These are phyloP conservation scores for Sitta europaea DNA, from an alignment of 2,113 vertebrate genomes.

Conservation along the genomic window DNA sequence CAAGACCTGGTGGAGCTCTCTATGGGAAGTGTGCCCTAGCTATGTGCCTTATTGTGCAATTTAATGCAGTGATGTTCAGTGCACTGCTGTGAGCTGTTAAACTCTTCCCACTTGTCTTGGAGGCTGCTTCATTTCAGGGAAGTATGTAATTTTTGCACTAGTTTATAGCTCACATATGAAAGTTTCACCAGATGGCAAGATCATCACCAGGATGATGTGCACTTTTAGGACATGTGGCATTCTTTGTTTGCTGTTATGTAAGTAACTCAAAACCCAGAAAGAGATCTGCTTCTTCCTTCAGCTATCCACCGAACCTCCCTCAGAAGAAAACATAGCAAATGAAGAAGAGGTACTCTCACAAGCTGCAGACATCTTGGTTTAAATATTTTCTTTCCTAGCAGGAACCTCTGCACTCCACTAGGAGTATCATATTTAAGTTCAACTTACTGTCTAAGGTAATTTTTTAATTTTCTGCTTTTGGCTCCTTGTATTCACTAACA, in stretches of 20 bases:
- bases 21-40: neutral
- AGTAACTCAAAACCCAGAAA: neutral
- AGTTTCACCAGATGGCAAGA: slow-evolving; percentile 12
- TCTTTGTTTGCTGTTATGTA: neutral
- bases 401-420: neutral
- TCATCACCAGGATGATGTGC: neutral
- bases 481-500: neutral
- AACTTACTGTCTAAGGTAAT: neutral
- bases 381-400: neutral
- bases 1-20: neutral
- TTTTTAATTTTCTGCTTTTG: neutral
- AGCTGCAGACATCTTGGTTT: neutral
- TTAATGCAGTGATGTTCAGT: neutral
- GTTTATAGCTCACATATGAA: neutral
- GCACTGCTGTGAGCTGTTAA: neutral
- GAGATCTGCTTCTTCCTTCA: neutral
- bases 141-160: neutral
- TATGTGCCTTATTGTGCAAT: neutral
- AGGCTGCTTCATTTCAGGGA: neutral
- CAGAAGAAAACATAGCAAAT: neutral
- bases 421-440: neutral
- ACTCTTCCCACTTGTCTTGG: neutral
- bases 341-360: neutral
- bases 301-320: neutral
- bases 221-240: neutral